Base-by-base conservation (phyloP, 2,113 vertebrate species). In the Sclerurus mexicanus region DNA sequence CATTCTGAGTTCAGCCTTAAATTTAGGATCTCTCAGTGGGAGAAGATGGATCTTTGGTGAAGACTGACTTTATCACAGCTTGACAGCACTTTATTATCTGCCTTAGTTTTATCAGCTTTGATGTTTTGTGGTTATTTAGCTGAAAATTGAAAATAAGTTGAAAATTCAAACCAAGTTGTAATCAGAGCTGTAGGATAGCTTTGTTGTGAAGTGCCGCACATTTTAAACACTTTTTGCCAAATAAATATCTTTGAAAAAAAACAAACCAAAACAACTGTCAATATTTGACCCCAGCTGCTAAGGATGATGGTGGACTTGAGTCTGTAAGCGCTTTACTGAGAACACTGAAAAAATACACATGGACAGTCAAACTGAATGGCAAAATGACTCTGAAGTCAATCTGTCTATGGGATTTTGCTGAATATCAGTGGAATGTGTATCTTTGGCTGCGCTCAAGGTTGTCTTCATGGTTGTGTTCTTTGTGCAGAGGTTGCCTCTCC, bases 11-110 rank as follows among this genome's bases (percentile, higher is more conserved):
- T 96, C 90, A 90, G 46, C 33, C 77, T 90, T 71, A 93, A 62
- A 96, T 94, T 95, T 93, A 95, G 88, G 90, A 90, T 92, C 84
- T 93, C 83, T 93, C 93, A 75, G 85, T 73, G 76, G 83, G 93
- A 92, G 81, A 96, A 95, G 90, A 90, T 75, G 80, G 56, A 87
- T 83, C 90, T 92, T 56, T 72, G 87, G 83, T 93, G 95, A 90
- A 93, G 44, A 35, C 37, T 96, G 83, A 92, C 93, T 96, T 96
- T 93, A 69, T 90, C 90, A 89, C 92, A 93, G 73, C 84, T 92
- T 96, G 95, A 89, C 92, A 95, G 68, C 62, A 47, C 69, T 92
- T 93, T 92, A 92, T 93, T 89, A 79, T 56, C 56, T 62, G 60
- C 17, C 76, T 92, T 75, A 69, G 80, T 56, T 89, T 93, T 92